phyloP scores from a whole-genome alignment of 2,797 vertebrate species.

The Onychomys torridus region DNA sequence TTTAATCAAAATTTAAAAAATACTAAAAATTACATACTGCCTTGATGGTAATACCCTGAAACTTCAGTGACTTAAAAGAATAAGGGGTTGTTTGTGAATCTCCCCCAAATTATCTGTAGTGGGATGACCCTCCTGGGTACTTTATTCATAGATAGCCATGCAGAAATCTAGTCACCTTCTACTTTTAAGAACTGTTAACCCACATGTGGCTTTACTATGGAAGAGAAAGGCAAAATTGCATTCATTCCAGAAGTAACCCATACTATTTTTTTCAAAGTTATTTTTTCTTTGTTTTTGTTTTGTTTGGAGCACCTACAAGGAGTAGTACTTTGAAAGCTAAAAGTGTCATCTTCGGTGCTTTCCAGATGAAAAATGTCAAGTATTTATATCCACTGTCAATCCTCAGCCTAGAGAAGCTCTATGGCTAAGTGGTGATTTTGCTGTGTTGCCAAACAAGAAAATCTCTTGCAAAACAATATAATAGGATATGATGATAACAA shows the following conservation, averaged over 20 bases:
- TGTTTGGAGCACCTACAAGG: background rate
- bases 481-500: background rate
- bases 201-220: background rate
- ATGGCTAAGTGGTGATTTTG: background rate
- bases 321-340: background rate
- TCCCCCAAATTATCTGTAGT: background rate
- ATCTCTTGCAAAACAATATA: background rate
- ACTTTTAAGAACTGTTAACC: background rate
- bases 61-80: background rate
- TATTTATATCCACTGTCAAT: background rate
- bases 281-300: background rate
- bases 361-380: background rate
- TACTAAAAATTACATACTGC: background rate
- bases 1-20: background rate
- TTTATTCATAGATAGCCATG: background rate
- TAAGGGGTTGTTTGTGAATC: background rate
- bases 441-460: background rate
- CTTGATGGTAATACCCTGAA: background rate
- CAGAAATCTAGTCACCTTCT: background rate
- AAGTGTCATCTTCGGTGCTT: background rate
- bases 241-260: background rate
- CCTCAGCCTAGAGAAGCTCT: background rate
- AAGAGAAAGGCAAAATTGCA: background rate
- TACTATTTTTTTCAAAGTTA: background rate
- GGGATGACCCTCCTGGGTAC: background rate